These are phyloP conservation scores for Lithophane ornitopus DNA, from an alignment of 2,888 invertebrate species.

Conservation along the genomic window DNA sequence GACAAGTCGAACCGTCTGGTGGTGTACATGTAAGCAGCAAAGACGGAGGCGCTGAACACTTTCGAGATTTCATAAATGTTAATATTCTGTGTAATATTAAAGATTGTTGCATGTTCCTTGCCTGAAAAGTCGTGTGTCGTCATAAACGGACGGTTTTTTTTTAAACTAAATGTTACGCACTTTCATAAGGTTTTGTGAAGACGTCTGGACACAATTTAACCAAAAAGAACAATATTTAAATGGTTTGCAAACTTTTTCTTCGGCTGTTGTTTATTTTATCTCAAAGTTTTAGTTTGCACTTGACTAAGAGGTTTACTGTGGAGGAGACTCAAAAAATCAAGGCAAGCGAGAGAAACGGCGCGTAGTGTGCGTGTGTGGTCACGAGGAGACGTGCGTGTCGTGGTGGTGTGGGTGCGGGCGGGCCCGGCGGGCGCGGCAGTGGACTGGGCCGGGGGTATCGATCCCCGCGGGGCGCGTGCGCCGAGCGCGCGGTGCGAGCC, in stretches of 20 bases:
- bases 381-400: constrained; percentile 56
- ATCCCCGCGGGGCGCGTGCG: constrained; percentile 88
- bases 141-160: not conserved
- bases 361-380: constrained; percentile 73
- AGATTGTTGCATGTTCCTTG: constrained; percentile 28
- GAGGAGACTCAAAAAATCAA: constrained; percentile 78
- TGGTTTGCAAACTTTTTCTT: constrained; percentile 39
- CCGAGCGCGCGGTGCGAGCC: constrained; percentile 78
- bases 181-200: not conserved
- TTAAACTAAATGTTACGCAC: not conserved
- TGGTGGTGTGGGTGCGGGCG: constrained; percentile 73
- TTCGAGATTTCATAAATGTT: constrained; percentile 44
- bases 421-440: constrained; percentile 78
- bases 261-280: constrained; percentile 64
- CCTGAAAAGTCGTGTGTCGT: constrained; percentile 7
- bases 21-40: constrained; percentile 44
- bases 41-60: constrained; percentile 39
- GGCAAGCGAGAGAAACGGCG: constrained; percentile 72
- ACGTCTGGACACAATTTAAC: not conserved
- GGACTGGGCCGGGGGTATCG: constrained; percentile 89
- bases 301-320: constrained; percentile 69
- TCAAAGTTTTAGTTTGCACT: constrained; percentile 72
- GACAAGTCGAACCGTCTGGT: constrained; percentile 57
- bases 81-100: constrained; percentile 45
- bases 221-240: constrained; percentile 30